A percentile compares a stretch with the other conserved stretches of the same genome.
Evolutionary conservation across 2,113 vertebrate species (phyloP).

Genomic region (Neopipo cinnamomea): DNA sequence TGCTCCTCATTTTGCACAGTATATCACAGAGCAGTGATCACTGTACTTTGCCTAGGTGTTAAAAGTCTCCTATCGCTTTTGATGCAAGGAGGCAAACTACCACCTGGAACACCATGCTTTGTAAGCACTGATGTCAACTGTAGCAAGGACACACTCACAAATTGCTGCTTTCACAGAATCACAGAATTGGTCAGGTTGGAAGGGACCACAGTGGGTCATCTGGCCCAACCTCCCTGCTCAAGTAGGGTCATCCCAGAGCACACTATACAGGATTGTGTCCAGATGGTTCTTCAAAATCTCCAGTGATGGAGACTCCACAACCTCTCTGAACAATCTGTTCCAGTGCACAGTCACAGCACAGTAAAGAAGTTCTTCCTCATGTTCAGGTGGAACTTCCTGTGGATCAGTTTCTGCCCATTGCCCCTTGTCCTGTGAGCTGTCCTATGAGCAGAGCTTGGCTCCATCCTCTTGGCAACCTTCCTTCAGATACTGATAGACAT

Average conservation of each 20-base stretch:
- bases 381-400: background rate
- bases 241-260: background rate
- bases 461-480: background rate
- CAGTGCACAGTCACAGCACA: background rate
- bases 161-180: background rate
- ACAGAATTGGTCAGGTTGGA: background rate
- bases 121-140: background rate
- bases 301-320: accelerated
- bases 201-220: accelerated
- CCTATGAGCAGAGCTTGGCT: background rate
- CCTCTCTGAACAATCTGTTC: background rate
- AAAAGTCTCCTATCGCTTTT: background rate
- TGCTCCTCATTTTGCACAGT: background rate
- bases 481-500: background rate
- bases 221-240: background rate
- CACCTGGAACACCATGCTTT: accelerated
- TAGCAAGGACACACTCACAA: background rate
- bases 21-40: background rate
- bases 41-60: background rate
- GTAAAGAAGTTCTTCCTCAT: background rate
- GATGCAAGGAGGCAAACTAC: background rate
- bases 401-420: background rate
- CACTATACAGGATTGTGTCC: background rate
- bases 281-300: background rate
- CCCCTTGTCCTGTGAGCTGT: background rate